Evolutionary conservation across 2,888 invertebrate species (phyloP).

Genomic region (Adelognathus sp.): DNA sequence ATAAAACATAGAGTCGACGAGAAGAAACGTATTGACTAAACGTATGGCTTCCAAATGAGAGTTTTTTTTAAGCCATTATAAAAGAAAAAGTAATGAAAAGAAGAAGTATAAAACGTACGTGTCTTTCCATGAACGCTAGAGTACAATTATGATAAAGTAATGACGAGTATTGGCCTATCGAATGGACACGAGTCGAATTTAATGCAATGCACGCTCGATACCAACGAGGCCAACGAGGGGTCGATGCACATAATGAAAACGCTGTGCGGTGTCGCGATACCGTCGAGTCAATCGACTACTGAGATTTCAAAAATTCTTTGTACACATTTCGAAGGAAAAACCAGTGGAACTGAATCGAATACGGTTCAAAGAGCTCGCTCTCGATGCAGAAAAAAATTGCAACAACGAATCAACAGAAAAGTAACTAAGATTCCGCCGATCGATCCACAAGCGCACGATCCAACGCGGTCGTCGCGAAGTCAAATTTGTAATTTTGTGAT

Average conservation of each 20-base stretch:
- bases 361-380: no score
- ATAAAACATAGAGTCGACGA: slow-evolving; percentile 41
- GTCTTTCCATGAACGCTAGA: slow-evolving; percentile 57
- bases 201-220: slow-evolving; percentile 27
- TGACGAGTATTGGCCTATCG: slow-evolving; percentile 51
- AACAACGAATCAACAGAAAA: no score
- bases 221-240: slow-evolving; percentile 18
- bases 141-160: slow-evolving; percentile 57
- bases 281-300: no score
- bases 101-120: slow-evolving; percentile 30
- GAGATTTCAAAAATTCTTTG: no score
- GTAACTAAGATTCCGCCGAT: no score
- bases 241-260: neutral
- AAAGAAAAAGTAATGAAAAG: no score
- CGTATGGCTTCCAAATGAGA: slow-evolving; percentile 40
- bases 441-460: no score
- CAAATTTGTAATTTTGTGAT: no score
- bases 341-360: no score
- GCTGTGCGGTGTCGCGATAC: neutral
- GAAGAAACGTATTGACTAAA: slow-evolving; percentile 49
- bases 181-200: slow-evolving; percentile 51
- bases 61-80: slow-evolving; percentile 46
- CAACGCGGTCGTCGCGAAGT: no score
- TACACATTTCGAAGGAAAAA: no score
- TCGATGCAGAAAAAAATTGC: no score